Evolutionary conservation across 2,888 invertebrate species (phyloP), one percentile per base, ranked within the genome.

Genomic region (Ennomos erosarius): DNA sequence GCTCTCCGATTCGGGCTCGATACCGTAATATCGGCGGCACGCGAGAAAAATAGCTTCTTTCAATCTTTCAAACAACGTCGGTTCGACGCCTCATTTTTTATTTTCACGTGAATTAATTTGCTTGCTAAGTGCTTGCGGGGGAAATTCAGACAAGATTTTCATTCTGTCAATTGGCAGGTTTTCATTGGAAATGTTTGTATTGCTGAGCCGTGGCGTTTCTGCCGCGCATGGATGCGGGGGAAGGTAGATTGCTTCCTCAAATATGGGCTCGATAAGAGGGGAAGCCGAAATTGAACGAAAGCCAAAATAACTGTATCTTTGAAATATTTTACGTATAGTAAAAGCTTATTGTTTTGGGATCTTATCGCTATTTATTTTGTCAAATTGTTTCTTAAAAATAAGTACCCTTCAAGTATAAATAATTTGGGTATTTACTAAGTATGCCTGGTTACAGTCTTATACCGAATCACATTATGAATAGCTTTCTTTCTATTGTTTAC

Each of bases 41-140:
- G 64, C 70, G 71, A 73, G 80, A 80, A 84, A 85, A 87, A 85
- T 83, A 75, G 74, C 82, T 75, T 70, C 77, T 82, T 79, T 78
- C 78, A 77, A 80, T 71, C 77, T 82, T 79, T 78, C 77, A 76
- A 80, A 77, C 71, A 77, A 72, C 76, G 74, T 71, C 73, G 74
- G 75, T 75, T 76, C 71, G 67, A 62, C 71, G 72, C 66, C 71
- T 71, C 73, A 70, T 74, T 83, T 67, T 84, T 79, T 81, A 80
- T 81, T 80, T 78, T 76, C 74, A 76, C 73, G 75, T 78, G 84
- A 85, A 85, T 87, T 87, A 85, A 88, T 89, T 88, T 87, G 79
- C 82, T 81, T 76, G 73, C 81, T 82, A 85, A 83, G 83, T 83
- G 82, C 79, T 80, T 68, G 76, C 63, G 72, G 75, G 71, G 75